A percentile compares a stretch with the other conserved stretches of the same genome.
Conservation (phyloP, 1,140 invertebrate genomes). For the Cherax quadricarinatus region DNA sequence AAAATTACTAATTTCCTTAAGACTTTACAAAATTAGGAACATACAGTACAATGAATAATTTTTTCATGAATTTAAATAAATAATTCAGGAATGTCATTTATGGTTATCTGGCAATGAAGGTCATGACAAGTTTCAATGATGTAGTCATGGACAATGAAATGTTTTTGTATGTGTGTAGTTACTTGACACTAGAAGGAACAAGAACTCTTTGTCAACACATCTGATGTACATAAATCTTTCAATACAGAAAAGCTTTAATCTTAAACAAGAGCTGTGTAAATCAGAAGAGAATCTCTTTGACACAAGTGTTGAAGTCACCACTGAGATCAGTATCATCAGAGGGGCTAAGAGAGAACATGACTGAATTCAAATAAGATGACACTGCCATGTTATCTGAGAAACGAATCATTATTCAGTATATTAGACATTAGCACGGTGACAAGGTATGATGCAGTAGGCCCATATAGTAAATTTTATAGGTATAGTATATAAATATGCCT, state of each 20-base stretch:
- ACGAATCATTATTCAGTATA: neutral
- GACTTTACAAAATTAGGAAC: constrained; percentile 65
- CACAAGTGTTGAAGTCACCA: neutral
- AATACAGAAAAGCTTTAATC: neutral
- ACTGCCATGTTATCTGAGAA: neutral
- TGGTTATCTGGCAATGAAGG: constrained; percentile 4
- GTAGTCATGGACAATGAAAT: constrained; percentile 25
- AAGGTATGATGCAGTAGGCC: no score
- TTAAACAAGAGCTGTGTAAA: constrained; percentile 8
- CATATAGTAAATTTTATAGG: no score
- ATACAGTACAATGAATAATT: constrained; percentile 36
- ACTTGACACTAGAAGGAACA: constrained; percentile 22
- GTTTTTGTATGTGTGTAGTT: neutral
- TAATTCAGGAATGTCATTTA: constrained; percentile 4
- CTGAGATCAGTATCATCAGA: neutral
- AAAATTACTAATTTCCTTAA: constrained; percentile 36
- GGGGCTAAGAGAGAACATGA: no score
- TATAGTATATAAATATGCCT: no score
- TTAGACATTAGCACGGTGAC: neutral
- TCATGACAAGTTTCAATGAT: constrained; percentile 11
- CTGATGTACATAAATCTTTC: neutral
- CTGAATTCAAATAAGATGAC: neutral
- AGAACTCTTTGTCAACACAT: neutral
- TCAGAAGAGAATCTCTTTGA: neutral
- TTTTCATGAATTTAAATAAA: neutral